These are phyloP conservation scores for Macropis europaea DNA, from an alignment of 2,888 invertebrate species.

Conservation along the genomic window DNA sequence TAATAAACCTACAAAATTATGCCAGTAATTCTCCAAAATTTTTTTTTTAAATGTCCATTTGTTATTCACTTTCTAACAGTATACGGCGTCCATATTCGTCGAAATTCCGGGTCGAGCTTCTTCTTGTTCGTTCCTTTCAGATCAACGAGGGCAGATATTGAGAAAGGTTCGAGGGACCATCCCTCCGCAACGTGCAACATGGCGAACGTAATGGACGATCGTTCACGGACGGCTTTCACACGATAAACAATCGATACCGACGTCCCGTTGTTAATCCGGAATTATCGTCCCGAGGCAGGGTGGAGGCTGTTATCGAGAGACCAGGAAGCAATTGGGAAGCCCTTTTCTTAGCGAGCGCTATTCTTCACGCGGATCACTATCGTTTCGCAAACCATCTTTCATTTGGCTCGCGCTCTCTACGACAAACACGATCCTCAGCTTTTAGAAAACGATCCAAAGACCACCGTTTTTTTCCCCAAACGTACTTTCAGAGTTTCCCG, in stretches of 20 bases:
- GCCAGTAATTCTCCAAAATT: no score
- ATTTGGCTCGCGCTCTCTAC: slow-evolving; percentile 12
- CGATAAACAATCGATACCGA: slow-evolving; percentile 66
- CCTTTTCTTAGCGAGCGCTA: slow-evolving; percentile 32
- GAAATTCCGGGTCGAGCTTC: slow-evolving; percentile 51
- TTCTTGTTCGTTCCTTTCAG: slow-evolving; percentile 48
- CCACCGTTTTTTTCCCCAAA: no score
- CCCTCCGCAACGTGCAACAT: slow-evolving; percentile 41
- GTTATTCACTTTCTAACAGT: no score
- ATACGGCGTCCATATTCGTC: slow-evolving; percentile 34
- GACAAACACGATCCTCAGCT: no score
- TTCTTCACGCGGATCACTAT: slow-evolving; percentile 48
- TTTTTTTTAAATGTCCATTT: no score
- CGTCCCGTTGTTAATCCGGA: slow-evolving; percentile 63
- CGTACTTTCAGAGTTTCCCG: no score
- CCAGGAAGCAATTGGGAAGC: slow-evolving; percentile 62
- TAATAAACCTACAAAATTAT: no score
- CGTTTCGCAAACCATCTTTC: slow-evolving; percentile 27
- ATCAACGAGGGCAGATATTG: slow-evolving; percentile 56
- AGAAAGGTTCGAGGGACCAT: slow-evolving; percentile 42
- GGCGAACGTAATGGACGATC: slow-evolving; percentile 60
- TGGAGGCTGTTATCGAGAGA: slow-evolving; percentile 54
- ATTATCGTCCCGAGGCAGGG: slow-evolving; percentile 58
- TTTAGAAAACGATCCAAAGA: no score
- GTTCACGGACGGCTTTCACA: slow-evolving; percentile 63